Evolutionary conservation across 2,113 vertebrate genomes (phyloP).

Genomic region (Percopsis transmontana): DNA sequence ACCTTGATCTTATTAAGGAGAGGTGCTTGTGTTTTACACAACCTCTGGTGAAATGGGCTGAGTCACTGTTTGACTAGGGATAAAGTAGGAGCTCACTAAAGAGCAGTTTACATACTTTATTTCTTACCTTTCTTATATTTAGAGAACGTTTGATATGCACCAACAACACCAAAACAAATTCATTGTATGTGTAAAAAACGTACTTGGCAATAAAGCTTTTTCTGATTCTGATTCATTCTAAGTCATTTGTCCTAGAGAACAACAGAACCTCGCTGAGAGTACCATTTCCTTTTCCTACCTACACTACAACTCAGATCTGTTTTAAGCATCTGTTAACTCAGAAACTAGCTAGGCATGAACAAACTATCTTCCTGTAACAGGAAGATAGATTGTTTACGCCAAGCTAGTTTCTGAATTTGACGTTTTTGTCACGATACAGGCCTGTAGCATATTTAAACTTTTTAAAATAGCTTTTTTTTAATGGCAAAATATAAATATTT

Average conservation of each 20-base stretch:
- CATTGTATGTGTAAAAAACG: no score
- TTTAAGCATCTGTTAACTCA: background rate
- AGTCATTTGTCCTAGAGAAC: background rate
- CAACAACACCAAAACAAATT: no score
- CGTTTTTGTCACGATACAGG: no score
- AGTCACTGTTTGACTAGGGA: background rate
- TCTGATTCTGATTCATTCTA: no score
- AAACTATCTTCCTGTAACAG: background rate
- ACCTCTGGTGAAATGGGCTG: background rate
- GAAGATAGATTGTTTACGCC: no score
- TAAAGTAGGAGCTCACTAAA: background rate
- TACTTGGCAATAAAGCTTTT: no score
- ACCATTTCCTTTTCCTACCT: constrained; percentile 32
- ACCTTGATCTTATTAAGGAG: background rate
- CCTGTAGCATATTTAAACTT: no score
- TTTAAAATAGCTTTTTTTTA: no score
- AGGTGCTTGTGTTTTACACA: background rate
- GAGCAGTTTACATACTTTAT: background rate
- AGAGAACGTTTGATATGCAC: no score
- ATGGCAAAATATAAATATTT: no score
- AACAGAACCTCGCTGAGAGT: background rate
- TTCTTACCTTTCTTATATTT: no score
- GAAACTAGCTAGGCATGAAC: background rate
- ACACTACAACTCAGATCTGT: constrained; percentile 20
- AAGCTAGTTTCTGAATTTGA: no score